A percentile compares a stretch with the other conserved stretches of the same genome.
Conservation (phyloP, 2,113 vertebrate genomes). For the Haemorhous mexicanus region DNA sequence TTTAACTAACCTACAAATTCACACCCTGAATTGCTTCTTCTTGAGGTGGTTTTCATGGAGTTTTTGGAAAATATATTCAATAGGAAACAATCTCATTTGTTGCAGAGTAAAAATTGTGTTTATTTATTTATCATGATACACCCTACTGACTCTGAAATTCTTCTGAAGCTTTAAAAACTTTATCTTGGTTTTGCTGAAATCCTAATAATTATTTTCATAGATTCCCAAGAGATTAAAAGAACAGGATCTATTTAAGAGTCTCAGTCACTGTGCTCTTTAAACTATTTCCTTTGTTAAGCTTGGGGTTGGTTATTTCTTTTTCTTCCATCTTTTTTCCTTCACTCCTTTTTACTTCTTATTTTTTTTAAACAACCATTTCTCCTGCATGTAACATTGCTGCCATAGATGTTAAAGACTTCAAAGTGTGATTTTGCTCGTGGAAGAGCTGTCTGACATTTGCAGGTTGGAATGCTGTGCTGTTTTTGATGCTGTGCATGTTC, state of each 20-base stretch:
- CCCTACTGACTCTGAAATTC: background rate
- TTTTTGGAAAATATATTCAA: background rate
- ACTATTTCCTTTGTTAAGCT: background rate
- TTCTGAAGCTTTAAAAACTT: background rate
- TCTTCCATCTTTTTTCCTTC: background rate
- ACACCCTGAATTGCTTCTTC: background rate
- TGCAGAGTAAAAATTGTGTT: background rate
- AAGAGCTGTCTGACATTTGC: background rate
- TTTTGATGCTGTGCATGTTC: background rate
- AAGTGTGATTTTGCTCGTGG: background rate
- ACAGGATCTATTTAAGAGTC: background rate
- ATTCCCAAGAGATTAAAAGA: background rate
- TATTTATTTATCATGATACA: background rate
- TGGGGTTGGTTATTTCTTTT: background rate
- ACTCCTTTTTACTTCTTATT: background rate
- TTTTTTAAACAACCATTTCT: background rate
- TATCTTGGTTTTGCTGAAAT: background rate
- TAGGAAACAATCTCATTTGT: background rate
- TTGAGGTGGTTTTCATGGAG: background rate
- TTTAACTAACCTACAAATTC: background rate
- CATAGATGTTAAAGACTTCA: background rate
- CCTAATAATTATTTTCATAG: background rate
- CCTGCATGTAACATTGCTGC: background rate
- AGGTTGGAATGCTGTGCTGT: background rate
- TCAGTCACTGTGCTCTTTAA: background rate